A percentile compares a stretch with the other conserved stretches of the same genome.
Evolutionary conservation across 2,113 vertebrate genomes (phyloP).

Genomic region (Phylloscopus whistleri): DNA sequence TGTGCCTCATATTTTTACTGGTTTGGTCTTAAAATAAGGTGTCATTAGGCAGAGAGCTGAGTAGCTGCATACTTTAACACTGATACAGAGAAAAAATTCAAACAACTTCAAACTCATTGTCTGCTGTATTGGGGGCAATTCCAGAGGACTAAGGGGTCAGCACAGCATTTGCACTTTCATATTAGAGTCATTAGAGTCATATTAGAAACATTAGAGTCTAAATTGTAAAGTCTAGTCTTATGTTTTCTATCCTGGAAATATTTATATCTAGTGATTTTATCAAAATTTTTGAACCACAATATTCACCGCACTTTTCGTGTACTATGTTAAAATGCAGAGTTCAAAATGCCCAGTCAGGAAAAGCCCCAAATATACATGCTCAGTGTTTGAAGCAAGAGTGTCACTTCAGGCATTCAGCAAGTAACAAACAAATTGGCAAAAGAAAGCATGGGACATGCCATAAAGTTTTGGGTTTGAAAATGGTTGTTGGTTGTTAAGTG

Average conservation of each 20-base stretch:
- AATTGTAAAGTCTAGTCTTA: background rate
- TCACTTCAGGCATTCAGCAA: background rate
- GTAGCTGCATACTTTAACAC: background rate
- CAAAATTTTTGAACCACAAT: background rate
- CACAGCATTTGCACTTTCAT: background rate
- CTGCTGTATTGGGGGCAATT: fast-evolving
- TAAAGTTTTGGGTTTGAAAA: background rate
- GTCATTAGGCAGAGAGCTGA: background rate
- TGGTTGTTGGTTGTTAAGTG: background rate
- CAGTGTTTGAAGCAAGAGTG: background rate
- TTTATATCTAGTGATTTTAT: background rate
- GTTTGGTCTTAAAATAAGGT: background rate
- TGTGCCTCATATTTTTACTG: background rate
- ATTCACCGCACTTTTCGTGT: background rate
- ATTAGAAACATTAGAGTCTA: background rate
- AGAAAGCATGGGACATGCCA: background rate
- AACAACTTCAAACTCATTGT: background rate
- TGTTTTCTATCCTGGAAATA: background rate
- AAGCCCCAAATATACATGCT: background rate
- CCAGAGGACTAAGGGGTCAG: background rate
- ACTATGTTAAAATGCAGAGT: background rate
- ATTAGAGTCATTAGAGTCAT: no score
- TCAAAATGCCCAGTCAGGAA: background rate
- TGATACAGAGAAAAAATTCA: background rate
- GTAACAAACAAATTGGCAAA: background rate